These are phyloP conservation scores for Drosophila kanapiae DNA, from an alignment of 1,140 invertebrate species.

Conservation along the genomic window DNA sequence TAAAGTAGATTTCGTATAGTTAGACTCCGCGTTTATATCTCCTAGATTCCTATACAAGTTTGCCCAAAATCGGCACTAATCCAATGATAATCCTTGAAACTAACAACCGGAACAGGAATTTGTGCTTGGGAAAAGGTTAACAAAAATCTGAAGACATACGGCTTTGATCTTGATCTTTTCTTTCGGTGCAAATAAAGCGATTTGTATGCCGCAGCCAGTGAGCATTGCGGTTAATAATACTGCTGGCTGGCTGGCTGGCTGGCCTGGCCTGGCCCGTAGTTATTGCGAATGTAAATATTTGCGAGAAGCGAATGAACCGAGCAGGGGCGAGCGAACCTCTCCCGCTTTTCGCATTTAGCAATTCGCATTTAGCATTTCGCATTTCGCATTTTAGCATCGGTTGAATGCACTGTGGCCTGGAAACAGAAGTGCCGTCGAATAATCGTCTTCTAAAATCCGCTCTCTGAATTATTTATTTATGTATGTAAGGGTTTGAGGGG, in stretches of 20 bases:
- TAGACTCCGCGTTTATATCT: not conserved
- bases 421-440: conserved; percentile 23
- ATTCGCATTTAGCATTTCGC: conserved; percentile 28
- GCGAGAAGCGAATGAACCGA: conserved; percentile 73
- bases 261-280: conserved; percentile 48
- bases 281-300: conserved; percentile 71
- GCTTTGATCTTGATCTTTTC: conserved; percentile 8
- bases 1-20: not conserved
- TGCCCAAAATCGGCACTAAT: not conserved
- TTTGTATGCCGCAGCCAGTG: conserved; percentile 57
- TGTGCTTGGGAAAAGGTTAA: too few relatives aligned
- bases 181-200: conserved; percentile 39
- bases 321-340: conserved; percentile 40
- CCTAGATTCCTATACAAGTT: not conserved
- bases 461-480: conserved; percentile 76
- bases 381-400: conserved; percentile 43
- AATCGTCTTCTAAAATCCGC: conserved; percentile 20
- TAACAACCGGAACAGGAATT: not conserved
- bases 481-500: not conserved
- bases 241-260: too few relatives aligned
- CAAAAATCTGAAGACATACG: not conserved
- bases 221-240: conserved; percentile 68
- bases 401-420: conserved; percentile 77
- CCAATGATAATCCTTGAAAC: not conserved
- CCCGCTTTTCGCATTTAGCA: conserved; percentile 24